phyloP scores from a whole-genome alignment of 2,113 vertebrate species.

The Spilogale gracilis region DNA sequence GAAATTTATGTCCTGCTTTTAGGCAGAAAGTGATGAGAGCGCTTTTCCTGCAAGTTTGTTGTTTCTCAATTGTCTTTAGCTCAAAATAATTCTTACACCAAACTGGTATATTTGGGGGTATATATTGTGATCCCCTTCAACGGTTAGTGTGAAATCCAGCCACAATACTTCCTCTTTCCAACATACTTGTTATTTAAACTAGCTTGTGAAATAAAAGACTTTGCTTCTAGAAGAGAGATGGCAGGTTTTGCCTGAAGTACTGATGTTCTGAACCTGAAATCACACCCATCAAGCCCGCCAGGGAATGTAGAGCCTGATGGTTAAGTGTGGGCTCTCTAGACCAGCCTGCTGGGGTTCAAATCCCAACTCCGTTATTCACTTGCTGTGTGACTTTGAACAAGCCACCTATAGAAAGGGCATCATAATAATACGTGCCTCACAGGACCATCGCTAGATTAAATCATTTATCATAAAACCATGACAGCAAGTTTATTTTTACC shows the following conservation, averaged over 20 bases:
- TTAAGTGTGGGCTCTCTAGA: neutral
- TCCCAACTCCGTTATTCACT: neutral
- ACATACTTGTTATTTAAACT: conserved; percentile 2
- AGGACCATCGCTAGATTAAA: neutral
- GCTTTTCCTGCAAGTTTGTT: neutral
- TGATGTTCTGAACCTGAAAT: neutral
- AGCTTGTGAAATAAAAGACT: neutral
- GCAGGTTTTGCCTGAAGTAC: neutral
- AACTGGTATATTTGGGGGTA: neutral
- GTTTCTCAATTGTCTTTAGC: neutral
- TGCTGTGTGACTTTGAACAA: neutral
- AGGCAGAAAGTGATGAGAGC: neutral
- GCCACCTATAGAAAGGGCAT: neutral
- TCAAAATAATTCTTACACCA: neutral
- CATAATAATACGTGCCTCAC: neutral
- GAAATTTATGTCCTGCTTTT: neutral
- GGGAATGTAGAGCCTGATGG: neutral
- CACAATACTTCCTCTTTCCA: neutral
- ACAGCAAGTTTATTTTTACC: neutral
- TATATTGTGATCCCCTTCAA: neutral
- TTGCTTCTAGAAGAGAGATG: conserved; percentile 6
- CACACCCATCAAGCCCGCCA: neutral
- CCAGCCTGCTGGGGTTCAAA: neutral
- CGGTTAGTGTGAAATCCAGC: neutral
- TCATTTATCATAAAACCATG: conserved; percentile 20